Base-by-base conservation (phyloP, 92 coral and sea anemone species). In the Montipora capitata region DNA sequence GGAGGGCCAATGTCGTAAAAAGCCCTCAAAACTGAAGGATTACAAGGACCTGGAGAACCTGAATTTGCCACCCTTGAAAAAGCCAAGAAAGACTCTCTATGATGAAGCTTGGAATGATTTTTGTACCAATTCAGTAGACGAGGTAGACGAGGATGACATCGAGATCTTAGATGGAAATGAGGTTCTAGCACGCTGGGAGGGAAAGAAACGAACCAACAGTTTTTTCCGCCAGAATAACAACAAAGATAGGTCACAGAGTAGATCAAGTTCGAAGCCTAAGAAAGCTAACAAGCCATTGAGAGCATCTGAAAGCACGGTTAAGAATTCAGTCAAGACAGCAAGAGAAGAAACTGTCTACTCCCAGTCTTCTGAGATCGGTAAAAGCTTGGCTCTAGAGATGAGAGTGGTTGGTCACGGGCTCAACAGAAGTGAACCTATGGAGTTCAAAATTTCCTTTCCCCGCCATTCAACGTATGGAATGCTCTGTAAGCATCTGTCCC, bases 341-440 rank as follows among this genome's bases (percentile, higher is more conserved):
- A 79, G 77, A 39, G 78, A 78, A 68, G 17, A 74, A 76, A 75
- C 74, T 12, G 40, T 75, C 35, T 27, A 27, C 35, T 27, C 35
- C 35, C 35, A 27, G 35, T 27, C 35, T 27, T 27, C 35, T 27
- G 35, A 27, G 35, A 27, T 27, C 35, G 35, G 35, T 27, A 27
- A 27, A 27, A 27, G 35, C 35, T 27, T 69, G 14, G 70, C 48
- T 83, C 8, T 20, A 56, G 45, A 72, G 69, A 83, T 83, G 87
- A 83, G 76, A 40, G 68, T 83, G 65, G 11, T 57, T 72, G 72
- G 81, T 65, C 77, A 49, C 88, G 17, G 68, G 65, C 35, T 27
- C 35, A 27, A 27, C 35, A 27, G 35, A 27, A 27, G 35, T 27
- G 35, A 27, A 27, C 35, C 35, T 27, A 27, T 27, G 35, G 35